phyloP scores from a whole-genome alignment of 2,113 vertebrate species.

The Pteropus alecto region DNA sequence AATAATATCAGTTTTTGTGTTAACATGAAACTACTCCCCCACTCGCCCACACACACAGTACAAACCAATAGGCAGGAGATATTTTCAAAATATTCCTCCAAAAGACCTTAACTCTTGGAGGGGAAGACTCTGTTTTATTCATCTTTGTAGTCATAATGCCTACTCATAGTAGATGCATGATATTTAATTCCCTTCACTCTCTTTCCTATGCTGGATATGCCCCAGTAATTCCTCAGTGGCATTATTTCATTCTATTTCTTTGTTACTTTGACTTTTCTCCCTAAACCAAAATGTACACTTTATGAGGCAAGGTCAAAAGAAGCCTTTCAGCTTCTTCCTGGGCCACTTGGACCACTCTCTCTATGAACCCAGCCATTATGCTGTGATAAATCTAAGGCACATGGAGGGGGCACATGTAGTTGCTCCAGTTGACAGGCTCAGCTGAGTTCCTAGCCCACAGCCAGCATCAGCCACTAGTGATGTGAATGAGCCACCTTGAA shows the following conservation, averaged over 20 bases:
- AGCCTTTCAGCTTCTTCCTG: background rate
- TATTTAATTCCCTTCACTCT: background rate
- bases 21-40: background rate
- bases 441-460: background rate
- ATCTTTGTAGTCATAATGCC: background rate
- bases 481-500: background rate
- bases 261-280: background rate
- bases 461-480: background rate
- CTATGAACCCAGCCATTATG: background rate
- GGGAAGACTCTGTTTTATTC: background rate
- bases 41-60: background rate
- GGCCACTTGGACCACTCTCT: background rate
- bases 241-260: constrained; percentile 5
- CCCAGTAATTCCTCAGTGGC: background rate
- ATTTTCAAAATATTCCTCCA: background rate
- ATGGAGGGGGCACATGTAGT: background rate
- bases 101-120: background rate
- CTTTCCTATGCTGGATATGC: background rate
- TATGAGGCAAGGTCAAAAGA: background rate
- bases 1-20: background rate
- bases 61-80: background rate
- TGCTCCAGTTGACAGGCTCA: background rate
- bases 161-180: background rate
- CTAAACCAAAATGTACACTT: background rate
- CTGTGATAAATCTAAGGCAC: background rate